phyloP scores from a whole-genome alignment of 2,113 vertebrate genomes.

The Murina feae region DNA sequence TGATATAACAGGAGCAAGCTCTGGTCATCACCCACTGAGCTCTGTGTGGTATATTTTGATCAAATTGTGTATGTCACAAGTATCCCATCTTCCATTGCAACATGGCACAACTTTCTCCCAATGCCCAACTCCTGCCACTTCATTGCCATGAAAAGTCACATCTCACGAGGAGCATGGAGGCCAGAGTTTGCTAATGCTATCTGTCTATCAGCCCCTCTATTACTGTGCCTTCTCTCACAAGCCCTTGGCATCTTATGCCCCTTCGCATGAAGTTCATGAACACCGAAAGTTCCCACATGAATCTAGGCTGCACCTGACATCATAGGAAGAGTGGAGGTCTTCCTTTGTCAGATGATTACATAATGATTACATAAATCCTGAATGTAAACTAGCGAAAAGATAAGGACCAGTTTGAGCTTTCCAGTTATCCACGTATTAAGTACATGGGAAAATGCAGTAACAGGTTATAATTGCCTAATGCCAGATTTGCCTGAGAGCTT shows the following conservation, averaged over 20 bases:
- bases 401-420: not conserved
- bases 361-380: not conserved
- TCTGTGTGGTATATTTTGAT: not conserved
- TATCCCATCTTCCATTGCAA: not conserved
- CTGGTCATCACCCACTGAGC: not conserved
- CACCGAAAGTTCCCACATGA: not conserved
- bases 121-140: not conserved
- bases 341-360: not conserved
- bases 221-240: not conserved
- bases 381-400: not conserved
- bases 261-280: not conserved
- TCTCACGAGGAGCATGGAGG: not conserved
- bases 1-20: not conserved
- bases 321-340: not conserved
- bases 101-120: not conserved
- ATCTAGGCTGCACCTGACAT: not conserved
- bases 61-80: not conserved
- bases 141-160: not conserved
- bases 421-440: not conserved
- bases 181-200: not conserved
- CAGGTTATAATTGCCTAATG: not conserved
- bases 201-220: not conserved
- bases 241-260: not conserved
- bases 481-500: not conserved
- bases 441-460: not conserved